Base-by-base conservation (phyloP, 2,888 invertebrate genomes). In the Scotopteryx bipunctaria region DNA sequence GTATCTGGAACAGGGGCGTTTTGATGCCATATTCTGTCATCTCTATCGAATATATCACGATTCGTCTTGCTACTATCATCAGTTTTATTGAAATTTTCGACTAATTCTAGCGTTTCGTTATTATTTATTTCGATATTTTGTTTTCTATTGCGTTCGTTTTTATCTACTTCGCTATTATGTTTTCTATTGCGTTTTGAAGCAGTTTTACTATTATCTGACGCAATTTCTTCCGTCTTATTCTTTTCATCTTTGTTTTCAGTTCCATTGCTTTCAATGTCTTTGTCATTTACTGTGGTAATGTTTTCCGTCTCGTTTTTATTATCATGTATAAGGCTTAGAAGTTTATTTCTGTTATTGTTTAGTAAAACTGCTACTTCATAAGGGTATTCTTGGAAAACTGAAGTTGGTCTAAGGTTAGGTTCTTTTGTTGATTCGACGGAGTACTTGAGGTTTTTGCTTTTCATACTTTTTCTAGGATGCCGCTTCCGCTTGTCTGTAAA, bases 301-400 rank as follows among this genome's bases (percentile, higher is more conserved):
- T 29, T 50, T 2, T 15, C 8, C 13, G 8, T 14, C 5, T 32
- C 33, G 4, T 33, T 44, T 17, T 46, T 29, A n/a, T 4, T 27
- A 16, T n/a, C 15, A 15, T 41, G 51, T 33, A 23, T 17, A 0
- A 25, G 1, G 11, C 29, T 21, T 8, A 29, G 8, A 6, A 27
- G 5, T 8, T 49, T 11, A 11, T 38, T 49, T 16, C 32, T 16
- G 3, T 21, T 17, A 16, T 19, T 47, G n/a, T 44, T 74, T 0
- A 82, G 48, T 8, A 84, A 41, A 13, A 79, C 63, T 4, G 84
- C 74, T 0, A 86, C 71, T 63, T 83, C 81, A 17, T 81, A 78
- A 1, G 86, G 85, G 13, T 80, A 79, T n/a, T 82, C 79, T n/a
- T 81, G 80, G 5, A 82, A 76, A 0, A 76, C 59, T 0, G 75